Evolutionary conservation across 2,113 vertebrate species (phyloP).

Genomic region (Parus major): DNA sequence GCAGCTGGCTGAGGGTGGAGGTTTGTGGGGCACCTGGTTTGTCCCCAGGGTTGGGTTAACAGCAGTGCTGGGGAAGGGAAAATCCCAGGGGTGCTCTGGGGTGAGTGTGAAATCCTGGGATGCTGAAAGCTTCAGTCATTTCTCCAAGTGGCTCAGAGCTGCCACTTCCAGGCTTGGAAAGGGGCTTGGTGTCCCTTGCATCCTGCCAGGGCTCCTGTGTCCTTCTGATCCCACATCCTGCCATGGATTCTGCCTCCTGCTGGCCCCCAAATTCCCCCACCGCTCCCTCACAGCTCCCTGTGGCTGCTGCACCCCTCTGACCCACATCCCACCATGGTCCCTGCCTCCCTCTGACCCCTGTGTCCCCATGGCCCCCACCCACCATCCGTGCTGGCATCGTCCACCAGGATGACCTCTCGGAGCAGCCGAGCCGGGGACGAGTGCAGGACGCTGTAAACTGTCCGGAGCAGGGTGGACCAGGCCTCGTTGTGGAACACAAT

Average conservation of each 20-base stretch:
- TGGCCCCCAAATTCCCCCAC: neutral
- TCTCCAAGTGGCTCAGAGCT: accelerated
- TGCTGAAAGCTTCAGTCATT: accelerated
- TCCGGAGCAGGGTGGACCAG: slow-evolving; percentile 89
- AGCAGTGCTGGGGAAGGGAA: neutral
- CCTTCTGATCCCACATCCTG: neutral
- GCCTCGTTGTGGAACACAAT: slow-evolving; percentile 93
- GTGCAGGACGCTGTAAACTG: slow-evolving; percentile 92
- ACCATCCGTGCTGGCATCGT: slow-evolving; percentile 93
- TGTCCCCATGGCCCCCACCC: neutral
- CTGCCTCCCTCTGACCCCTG: neutral
- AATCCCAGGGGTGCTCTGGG: accelerated
- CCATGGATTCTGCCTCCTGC: neutral
- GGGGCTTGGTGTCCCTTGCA: neutral
- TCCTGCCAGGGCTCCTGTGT: neutral
- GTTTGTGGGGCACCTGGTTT: neutral
- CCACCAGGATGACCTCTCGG: slow-evolving; percentile 90
- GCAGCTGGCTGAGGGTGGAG: neutral
- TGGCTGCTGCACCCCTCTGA: neutral
- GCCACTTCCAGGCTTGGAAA: neutral
- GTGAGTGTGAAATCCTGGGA: accelerated
- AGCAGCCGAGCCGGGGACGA: slow-evolving; percentile 85
- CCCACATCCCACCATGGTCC: accelerated
- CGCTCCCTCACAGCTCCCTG: neutral
- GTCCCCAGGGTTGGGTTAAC: neutral